Conservation (phyloP, 2,113 vertebrate genomes). For the Trichomycterus rosablanca region DNA sequence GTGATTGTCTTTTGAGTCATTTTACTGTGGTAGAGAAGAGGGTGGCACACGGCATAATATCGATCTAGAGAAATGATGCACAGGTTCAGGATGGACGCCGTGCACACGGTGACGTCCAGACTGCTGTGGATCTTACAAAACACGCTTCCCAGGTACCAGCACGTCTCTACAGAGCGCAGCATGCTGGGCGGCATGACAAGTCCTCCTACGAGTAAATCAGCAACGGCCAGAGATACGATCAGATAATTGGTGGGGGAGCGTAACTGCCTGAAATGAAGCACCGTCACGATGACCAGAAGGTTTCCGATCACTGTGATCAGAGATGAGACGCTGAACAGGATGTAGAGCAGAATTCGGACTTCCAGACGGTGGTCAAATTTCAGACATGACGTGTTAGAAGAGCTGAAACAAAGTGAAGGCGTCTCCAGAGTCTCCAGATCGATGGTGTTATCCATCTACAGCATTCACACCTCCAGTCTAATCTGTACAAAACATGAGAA, state of each 20-base stretch:
- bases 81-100: slow-evolving; percentile 75
- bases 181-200: slow-evolving; percentile 79
- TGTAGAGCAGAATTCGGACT: slow-evolving; percentile 63
- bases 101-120: slow-evolving; percentile 71
- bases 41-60: slow-evolving; percentile 59
- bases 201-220: slow-evolving; percentile 72
- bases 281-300: slow-evolving; percentile 72
- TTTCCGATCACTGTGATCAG: slow-evolving; percentile 73
- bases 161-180: slow-evolving; percentile 73
- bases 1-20: slow-evolving; percentile 15
- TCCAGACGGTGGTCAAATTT: slow-evolving; percentile 61
- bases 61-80: slow-evolving; percentile 76
- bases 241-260: slow-evolving; percentile 76
- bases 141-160: slow-evolving; percentile 76
- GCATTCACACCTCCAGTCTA: too few species aligned
- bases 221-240: slow-evolving; percentile 73
- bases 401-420: slow-evolving; percentile 56
- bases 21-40: slow-evolving; percentile 42
- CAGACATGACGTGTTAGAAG: slow-evolving; percentile 66
- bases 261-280: slow-evolving; percentile 75
- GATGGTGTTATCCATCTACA: too few species aligned
- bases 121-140: slow-evolving; percentile 79
- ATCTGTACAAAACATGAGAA: too few species aligned
- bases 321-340: slow-evolving; percentile 64
- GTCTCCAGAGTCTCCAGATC: too few species aligned